These are phyloP conservation scores for Clarias fuscus DNA, from an alignment of 2,797 vertebrate genomes.

Conservation along the genomic window DNA sequence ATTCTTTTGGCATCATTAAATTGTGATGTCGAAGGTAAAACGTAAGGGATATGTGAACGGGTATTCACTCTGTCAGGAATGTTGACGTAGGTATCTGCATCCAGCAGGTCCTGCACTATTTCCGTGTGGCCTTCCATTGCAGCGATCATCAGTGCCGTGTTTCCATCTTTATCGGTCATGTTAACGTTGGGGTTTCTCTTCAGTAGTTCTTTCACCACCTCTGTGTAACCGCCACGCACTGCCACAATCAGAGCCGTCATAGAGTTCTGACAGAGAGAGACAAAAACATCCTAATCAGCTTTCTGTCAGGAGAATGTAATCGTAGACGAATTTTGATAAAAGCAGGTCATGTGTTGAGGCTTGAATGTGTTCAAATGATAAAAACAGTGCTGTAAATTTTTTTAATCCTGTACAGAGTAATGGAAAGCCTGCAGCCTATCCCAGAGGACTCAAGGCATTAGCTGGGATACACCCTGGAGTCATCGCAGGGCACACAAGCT, in stretches of 20 bases:
- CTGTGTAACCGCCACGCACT: conserved; percentile 90
- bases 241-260: conserved; percentile 98
- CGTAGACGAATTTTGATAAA: too few species aligned
- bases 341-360: too few species aligned
- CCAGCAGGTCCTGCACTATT: conserved; percentile 95
- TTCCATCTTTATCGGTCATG: conserved; percentile 96
- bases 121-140: conserved; percentile 95
- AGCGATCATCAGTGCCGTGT: conserved; percentile 95
- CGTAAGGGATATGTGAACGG: background rate
- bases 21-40: background rate
- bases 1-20: background rate
- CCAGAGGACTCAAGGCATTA: too few species aligned
- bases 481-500: too few species aligned
- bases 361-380: too few species aligned
- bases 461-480: too few species aligned
- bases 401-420: too few species aligned
- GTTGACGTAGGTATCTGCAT: conserved; percentile 95
- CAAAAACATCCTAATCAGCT: background rate
- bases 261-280: conserved; percentile 82
- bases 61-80: conserved; percentile 89
- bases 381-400: too few species aligned
- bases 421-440: too few species aligned
- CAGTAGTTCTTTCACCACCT: conserved; percentile 93
- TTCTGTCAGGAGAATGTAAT: background rate
- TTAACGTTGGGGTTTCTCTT: conserved; percentile 97